A percentile compares a stretch with the other conserved stretches of the same genome.
Conservation (phyloP, 2,113 vertebrate genomes). For the Toxotes jaculatrix region DNA sequence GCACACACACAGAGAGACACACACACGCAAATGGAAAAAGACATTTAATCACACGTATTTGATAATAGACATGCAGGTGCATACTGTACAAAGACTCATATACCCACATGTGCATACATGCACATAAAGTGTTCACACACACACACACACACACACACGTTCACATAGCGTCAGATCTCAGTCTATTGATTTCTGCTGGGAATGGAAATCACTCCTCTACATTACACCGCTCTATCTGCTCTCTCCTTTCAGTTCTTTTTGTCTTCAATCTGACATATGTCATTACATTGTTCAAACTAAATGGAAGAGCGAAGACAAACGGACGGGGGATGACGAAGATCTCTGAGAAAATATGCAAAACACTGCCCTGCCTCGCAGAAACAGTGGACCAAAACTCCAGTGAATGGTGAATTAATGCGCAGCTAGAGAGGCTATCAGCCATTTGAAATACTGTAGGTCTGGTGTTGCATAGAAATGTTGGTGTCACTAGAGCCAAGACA, state of each 20-base stretch:
- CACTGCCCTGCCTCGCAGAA: constrained; percentile 15
- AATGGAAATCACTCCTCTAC: constrained; percentile 64
- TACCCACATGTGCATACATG: background rate
- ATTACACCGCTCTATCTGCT: constrained; percentile 49
- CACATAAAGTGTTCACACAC: background rate
- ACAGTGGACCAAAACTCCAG: background rate
- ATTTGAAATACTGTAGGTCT: constrained; percentile 17
- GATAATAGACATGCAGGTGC: constrained; percentile 7
- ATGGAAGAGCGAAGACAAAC: constrained; percentile 24
- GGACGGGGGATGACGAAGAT: constrained; percentile 14
- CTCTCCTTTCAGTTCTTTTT: constrained; percentile 41
- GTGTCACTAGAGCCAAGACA: background rate
- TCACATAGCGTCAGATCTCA: constrained; percentile 54
- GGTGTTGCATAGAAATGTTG: constrained; percentile 3
- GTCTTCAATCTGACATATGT: constrained; percentile 30
- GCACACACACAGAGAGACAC: background rate
- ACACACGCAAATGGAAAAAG: constrained; percentile 16
- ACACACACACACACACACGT: constrained; percentile 9
- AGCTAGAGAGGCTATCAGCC: background rate
- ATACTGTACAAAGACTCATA: background rate
- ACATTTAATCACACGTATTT: constrained; percentile 27
- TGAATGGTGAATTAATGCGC: constrained; percentile 18
- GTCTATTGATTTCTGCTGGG: constrained; percentile 67
- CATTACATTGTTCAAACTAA: constrained; percentile 42
- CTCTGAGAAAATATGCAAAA: constrained; percentile 29